phyloP scores from a whole-genome alignment of 2,113 vertebrate genomes.

The Melanocharis versteri region DNA sequence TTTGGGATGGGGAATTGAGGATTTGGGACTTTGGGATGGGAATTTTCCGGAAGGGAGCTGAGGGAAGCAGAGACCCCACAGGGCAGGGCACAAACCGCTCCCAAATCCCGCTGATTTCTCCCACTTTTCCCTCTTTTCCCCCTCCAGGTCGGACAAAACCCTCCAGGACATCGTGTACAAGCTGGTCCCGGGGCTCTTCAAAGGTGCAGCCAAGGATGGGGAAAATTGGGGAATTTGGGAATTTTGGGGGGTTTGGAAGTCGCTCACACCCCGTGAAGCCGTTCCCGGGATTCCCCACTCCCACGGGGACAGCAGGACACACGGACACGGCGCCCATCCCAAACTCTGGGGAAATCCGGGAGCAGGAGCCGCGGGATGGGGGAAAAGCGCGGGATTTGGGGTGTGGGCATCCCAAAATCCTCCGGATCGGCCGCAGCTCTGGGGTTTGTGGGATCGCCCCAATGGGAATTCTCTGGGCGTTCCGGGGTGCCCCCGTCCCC shows the following conservation, averaged over 20 bases:
- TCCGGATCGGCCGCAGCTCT: fast-evolving
- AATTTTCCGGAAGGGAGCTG: not conserved
- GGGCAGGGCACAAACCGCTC: not conserved
- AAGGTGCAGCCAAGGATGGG: constrained; percentile 71
- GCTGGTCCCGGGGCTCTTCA: constrained; percentile 90
- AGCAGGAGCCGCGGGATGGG: not conserved
- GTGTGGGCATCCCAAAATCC: not conserved
- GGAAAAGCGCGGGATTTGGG: not conserved
- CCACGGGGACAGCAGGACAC: not conserved
- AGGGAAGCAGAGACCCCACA: fast-evolving
- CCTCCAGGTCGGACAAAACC: constrained; percentile 87
- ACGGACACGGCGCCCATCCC: fast-evolving
- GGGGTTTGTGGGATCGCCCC: not conserved
- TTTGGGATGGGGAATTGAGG: not conserved
- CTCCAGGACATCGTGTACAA: constrained; percentile 96
- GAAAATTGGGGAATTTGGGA: not conserved
- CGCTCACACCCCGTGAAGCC: fast-evolving
- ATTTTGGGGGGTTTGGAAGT: not conserved
- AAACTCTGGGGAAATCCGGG: not conserved
- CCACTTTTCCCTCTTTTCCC: not conserved
- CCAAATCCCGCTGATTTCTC: not conserved
- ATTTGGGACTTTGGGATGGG: not conserved
- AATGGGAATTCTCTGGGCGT: not conserved
- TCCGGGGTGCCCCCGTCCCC: not conserved
- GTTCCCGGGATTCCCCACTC: fast-evolving